phyloP scores from a whole-genome alignment of 2,888 invertebrate genomes.

The Cheilosia grossa region DNA sequence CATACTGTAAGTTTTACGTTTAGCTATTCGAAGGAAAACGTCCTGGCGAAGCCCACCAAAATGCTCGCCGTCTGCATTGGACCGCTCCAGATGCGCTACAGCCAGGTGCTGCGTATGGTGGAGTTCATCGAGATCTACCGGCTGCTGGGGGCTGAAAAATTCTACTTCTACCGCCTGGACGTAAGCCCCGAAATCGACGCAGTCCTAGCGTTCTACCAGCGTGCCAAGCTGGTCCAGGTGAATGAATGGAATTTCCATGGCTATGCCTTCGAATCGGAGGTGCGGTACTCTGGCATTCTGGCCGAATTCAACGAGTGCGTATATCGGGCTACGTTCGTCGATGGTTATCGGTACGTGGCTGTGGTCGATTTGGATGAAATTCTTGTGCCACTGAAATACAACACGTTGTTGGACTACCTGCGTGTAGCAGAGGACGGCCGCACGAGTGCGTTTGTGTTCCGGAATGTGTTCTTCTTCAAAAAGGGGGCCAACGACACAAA shows the following conservation, averaged over 20 bases:
- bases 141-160: constrained; percentile 83
- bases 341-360: constrained; percentile 89
- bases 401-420: constrained; percentile 85
- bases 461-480: constrained; percentile 84
- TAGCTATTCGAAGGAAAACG: constrained; percentile 73
- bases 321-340: constrained; percentile 91
- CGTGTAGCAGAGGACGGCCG: constrained; percentile 80
- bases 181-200: constrained; percentile 80
- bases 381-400: constrained; percentile 90
- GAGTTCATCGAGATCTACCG: constrained; percentile 84
- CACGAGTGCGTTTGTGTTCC: constrained; percentile 83
- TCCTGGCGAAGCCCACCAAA: constrained; percentile 77
- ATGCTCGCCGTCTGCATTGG: constrained; percentile 82
- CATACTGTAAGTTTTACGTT: constrained; percentile 49
- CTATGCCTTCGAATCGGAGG: constrained; percentile 79
- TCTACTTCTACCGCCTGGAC: constrained; percentile 83
- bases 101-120: constrained; percentile 82
- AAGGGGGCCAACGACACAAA: constrained; percentile 83
- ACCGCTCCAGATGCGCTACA: constrained; percentile 83
- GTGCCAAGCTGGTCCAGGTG: constrained; percentile 79
- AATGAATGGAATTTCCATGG: constrained; percentile 82
- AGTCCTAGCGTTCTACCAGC: constrained; percentile 81
- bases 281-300: constrained; percentile 89
- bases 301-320: constrained; percentile 96
- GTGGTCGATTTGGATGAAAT: constrained; percentile 95